Evolutionary conservation across 2,888 invertebrate species (phyloP), one percentile per base, ranked within the genome.

Genomic region (Hypomecis atomaria): DNA sequence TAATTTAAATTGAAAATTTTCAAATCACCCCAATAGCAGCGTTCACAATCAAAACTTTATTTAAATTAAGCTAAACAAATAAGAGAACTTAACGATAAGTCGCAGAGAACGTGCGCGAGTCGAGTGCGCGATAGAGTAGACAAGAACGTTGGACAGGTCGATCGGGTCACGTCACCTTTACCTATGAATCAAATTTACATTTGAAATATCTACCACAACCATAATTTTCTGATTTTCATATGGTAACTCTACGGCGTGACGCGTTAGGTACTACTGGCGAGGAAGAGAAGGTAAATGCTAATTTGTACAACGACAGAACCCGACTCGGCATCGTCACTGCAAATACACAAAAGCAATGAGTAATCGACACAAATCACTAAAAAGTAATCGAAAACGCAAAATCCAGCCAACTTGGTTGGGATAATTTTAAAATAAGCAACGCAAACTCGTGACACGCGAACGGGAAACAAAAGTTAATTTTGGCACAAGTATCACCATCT

Each of bases 41-140:
- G 65, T 71, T 71, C 63, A 59, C 67, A 64, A 59, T 72, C 64
- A 70, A 78, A 78, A 75, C 75, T 68, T 76, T 73, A 66, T 88
- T 89, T 89, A 89, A 92, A 93, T 92, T 92, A 92, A 92, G 92
- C 92, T 87, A 71, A 92, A 92, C 92, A 90, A 88, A 89, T 89
- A 88, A 85, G 78, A 84, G 75, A 71, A 71, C 78, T 75, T 76
- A 76, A 72, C 69, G 61, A 71, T 75, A 79, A 66, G 70, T 78
- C 69, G 78, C 73, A 78, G 82, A 74, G 76, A 80, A 75, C 52
- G 60, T 72, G 71, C 73, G 69, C 72, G 66, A 77, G 79, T 76
- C 73, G 80, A 76, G 77, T 56, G 65, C 71, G 72, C 62, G 59
- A 61, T 74, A 69, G 73, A 70, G 67, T 68, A 72, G 71, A 58